Conservation (phyloP, 2,888 invertebrate genomes). For the Xestobium rufovillosum region DNA sequence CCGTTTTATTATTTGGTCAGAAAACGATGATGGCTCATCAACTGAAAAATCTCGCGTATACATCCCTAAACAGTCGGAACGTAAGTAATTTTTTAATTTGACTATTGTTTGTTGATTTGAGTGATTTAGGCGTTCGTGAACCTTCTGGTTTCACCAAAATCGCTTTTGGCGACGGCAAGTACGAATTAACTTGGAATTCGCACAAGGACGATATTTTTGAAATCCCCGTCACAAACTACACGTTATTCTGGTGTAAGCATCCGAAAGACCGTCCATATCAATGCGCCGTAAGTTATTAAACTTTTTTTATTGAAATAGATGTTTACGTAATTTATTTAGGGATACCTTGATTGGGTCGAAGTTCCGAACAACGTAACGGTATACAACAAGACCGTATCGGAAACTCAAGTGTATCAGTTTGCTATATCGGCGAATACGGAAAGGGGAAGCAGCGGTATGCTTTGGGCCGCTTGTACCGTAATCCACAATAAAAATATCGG, state of each 20-base stretch:
- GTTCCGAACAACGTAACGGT: conserved; percentile 46
- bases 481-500: conserved; percentile 44
- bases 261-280: conserved; percentile 36
- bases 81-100: conserved; percentile 38
- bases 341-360: conserved; percentile 53
- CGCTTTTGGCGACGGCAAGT: conserved; percentile 60
- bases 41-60: conserved; percentile 49
- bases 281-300: conserved; percentile 40
- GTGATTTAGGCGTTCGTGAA: conserved; percentile 27
- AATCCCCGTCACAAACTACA: conserved; percentile 57
- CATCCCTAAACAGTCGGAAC: conserved; percentile 51
- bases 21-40: conserved; percentile 55
- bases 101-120: no score
- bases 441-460: conserved; percentile 70
- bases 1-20: conserved; percentile 53
- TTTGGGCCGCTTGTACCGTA: conserved; percentile 73
- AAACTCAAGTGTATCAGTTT: conserved; percentile 60
- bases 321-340: conserved; percentile 46
- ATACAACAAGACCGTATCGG: conserved; percentile 54
- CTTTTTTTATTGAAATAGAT: no score
- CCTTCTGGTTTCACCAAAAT: conserved; percentile 48
- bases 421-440: conserved; percentile 73
- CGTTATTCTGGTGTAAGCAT: conserved; percentile 63
- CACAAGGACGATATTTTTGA: conserved; percentile 42
- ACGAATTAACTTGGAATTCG: conserved; percentile 67